These are phyloP conservation scores for Mus musculus DNA, from an alignment of 2,113 vertebrate species.

Conservation along the genomic window GRCm39 chrX:47357501-47358000, in stretches of 20 bases:
- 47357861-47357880: constrained; percentile 4
- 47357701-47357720: constrained; percentile 15
- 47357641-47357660: not conserved
- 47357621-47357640: not conserved
- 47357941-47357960: not conserved
- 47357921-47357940: not conserved
- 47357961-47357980: not conserved
- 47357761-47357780: constrained; percentile 51
- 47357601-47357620: constrained; percentile 6
- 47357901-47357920: not conserved
- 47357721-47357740: constrained; percentile 36
- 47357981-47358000: not conserved
- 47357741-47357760: not conserved
- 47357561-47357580: not conserved
- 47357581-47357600: not conserved
- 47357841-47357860: constrained; percentile 12
- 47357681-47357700: not conserved
- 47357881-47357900: not conserved
- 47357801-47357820: not conserved
- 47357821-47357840: not conserved
- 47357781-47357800: constrained; percentile 32
- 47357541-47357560: constrained; percentile 33
- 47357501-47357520: not conserved
- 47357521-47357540: not conserved
- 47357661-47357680: constrained; percentile 32